Percentiles rank a stretch among this genome's conserved stretches.
Conservation (phyloP, 2,888 invertebrate species). For the Ryuthela nishihirai region DNA sequence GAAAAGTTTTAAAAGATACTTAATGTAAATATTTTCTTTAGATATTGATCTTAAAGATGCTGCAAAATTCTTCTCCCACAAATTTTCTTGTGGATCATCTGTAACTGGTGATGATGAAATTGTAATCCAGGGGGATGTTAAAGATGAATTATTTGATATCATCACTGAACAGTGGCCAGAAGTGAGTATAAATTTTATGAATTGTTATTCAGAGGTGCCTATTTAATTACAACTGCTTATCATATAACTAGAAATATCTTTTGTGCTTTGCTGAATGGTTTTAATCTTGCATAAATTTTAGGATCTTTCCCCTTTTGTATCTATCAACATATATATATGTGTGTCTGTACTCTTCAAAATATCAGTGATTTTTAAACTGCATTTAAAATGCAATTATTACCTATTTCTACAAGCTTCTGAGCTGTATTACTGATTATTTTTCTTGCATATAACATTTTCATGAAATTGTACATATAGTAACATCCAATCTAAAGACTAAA, state of each 20-base stretch:
- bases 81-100: conserved; percentile 98
- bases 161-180: conserved; percentile 98
- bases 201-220: neutral
- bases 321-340: no score
- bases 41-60: conserved; percentile 97
- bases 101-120: conserved; percentile 99
- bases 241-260: neutral
- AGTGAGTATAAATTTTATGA: conserved; percentile 54
- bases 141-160: conserved; percentile 95
- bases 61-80: conserved; percentile 94
- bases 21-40: conserved; percentile 48
- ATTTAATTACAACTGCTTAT: neutral
- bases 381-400: no score
- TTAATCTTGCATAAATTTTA: no score
- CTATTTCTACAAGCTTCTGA: no score
- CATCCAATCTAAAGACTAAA: no score
- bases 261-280: neutral
- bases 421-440: no score
- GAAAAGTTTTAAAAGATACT: no score
- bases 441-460: no score
- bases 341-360: no score
- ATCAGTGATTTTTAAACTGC: no score
- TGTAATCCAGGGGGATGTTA: conserved; percentile 98
- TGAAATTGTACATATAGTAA: no score
- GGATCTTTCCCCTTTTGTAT: no score